Percentiles rank a stretch among this genome's conserved stretches.
Evolutionary conservation across 1,140 invertebrate species (phyloP).

Genomic region (Holotrichia oblita): DNA sequence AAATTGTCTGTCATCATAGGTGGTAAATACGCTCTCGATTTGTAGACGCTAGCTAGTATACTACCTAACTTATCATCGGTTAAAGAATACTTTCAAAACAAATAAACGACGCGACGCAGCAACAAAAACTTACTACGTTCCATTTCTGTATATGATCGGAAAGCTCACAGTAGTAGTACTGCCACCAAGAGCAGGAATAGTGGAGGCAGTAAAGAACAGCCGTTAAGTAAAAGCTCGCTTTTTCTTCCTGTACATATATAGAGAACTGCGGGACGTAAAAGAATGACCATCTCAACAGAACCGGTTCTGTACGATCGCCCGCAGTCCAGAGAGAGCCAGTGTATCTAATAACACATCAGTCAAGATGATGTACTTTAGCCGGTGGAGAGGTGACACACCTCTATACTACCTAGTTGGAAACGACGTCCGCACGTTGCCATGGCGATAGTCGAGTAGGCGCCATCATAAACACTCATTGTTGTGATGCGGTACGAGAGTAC

Average conservation of each 20-base stretch:
- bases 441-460: slow-evolving; percentile 61
- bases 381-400: slow-evolving; percentile 53
- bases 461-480: slow-evolving; percentile 63
- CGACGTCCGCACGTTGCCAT: slow-evolving; percentile 56
- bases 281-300: slow-evolving; percentile 21
- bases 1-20: too few relatives aligned
- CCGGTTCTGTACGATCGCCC: neutral
- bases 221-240: slow-evolving; percentile 28
- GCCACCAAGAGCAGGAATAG: neutral
- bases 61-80: too few relatives aligned
- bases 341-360: slow-evolving; percentile 40
- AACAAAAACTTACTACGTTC: neutral
- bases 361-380: slow-evolving; percentile 36
- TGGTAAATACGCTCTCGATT: too few relatives aligned
- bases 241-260: slow-evolving; percentile 2
- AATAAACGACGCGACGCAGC: neutral
- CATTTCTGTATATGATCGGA: neutral
- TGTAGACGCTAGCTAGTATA: too few relatives aligned
- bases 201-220: slow-evolving; percentile 14
- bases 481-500: slow-evolving; percentile 57
- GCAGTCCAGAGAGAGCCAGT: slow-evolving; percentile 1
- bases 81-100: too few relatives aligned
- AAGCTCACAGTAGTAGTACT: neutral
- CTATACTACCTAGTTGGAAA: slow-evolving; percentile 48
- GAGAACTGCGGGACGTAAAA: slow-evolving; percentile 9